These are phyloP conservation scores for Odocoileus hemionus DNA, from an alignment of 2,113 vertebrate species.

Conservation along the genomic window DNA sequence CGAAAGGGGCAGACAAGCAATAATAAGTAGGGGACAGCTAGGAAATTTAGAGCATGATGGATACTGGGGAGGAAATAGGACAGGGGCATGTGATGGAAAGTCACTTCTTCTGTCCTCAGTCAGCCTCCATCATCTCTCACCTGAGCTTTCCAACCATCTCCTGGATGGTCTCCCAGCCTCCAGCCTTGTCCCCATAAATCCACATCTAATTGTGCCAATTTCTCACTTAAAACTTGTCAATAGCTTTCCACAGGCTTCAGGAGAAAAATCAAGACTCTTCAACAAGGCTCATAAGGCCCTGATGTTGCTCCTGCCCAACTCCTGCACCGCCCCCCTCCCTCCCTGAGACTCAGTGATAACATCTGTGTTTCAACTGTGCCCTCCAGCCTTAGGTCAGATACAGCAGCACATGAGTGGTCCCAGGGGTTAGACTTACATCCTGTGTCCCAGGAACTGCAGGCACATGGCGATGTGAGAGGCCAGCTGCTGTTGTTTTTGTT, in stretches of 20 bases:
- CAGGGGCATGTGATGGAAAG: fast-evolving
- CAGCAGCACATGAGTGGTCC: neutral
- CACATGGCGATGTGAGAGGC: neutral
- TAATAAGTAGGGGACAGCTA: neutral
- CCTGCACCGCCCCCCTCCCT: no score
- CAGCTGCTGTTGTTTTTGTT: neutral
- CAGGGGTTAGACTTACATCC: neutral
- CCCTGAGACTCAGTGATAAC: neutral
- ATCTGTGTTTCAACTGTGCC: neutral
- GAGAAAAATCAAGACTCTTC: neutral
- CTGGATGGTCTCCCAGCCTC: neutral
- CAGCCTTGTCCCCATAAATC: neutral
- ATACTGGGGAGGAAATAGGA: neutral
- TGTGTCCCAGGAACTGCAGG: neutral
- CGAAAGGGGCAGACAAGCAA: neutral
- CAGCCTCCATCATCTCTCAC: neutral
- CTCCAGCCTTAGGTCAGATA: neutral
- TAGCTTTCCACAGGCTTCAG: neutral
- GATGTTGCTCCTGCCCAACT: no score
- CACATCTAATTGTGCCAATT: neutral
- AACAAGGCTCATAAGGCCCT: neutral
- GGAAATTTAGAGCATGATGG: neutral
- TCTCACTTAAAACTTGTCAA: neutral
- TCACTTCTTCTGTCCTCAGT: neutral
- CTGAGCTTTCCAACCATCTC: neutral